Conservation (phyloP, 1,140 invertebrate genomes). For the Stegodyphus mimosarum region DNA sequence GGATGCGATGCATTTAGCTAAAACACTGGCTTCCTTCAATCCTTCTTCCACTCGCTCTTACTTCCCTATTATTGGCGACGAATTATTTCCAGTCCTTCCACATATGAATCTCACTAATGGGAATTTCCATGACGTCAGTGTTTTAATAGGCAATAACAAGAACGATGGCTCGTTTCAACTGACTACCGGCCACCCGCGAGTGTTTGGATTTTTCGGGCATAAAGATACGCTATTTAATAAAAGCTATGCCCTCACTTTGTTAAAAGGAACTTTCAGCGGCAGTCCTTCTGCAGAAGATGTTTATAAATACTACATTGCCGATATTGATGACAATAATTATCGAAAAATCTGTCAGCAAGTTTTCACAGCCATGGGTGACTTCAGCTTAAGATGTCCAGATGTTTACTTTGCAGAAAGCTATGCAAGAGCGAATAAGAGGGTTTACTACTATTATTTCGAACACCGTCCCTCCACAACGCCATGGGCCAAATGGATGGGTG, state of each 20-base stretch:
- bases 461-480: conserved; percentile 7
- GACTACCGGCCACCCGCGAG: neutral
- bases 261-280: neutral
- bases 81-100: neutral
- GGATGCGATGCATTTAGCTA: neutral
- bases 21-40: neutral
- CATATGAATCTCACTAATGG: neutral
- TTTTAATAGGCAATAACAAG: neutral
- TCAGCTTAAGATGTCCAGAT: neutral
- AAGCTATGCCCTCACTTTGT: neutral
- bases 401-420: conserved; percentile 10
- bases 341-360: neutral
- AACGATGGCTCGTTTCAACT: neutral
- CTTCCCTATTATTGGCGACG: neutral
- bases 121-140: neutral
- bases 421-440: neutral
- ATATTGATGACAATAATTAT: neutral
- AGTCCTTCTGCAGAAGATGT: neutral
- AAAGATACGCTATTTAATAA: neutral
- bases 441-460: conserved; percentile 26
- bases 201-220: neutral
- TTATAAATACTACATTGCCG: neutral
- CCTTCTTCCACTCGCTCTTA: neutral
- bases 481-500: conserved; percentile 73
- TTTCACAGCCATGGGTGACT: conserved; percentile 1